Conservation (phyloP, 2,888 invertebrate genomes). For the Meandrusa payeni region DNA sequence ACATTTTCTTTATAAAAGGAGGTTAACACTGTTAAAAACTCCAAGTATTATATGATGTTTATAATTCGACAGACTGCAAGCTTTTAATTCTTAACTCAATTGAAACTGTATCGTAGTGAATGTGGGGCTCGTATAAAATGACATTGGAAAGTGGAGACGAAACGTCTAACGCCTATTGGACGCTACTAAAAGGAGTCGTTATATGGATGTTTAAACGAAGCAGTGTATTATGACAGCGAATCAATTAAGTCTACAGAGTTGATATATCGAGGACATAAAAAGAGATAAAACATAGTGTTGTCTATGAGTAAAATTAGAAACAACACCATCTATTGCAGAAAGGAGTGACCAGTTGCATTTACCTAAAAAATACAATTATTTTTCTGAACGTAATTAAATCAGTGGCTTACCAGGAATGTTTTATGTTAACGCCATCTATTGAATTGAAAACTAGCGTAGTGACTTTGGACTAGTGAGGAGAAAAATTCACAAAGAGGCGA, state of each 20-base stretch:
- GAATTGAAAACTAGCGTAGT: not conserved
- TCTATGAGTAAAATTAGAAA: too few relatives aligned
- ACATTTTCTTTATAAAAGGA: too few relatives aligned
- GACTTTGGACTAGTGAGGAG: slow-evolving; percentile 8
- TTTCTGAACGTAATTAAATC: too few relatives aligned
- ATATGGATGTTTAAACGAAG: slow-evolving; percentile 49
- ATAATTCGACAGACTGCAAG: slow-evolving; percentile 17
- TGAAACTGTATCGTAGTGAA: not conserved
- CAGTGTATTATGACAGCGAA: slow-evolving; percentile 48
- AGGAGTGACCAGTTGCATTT: too few relatives aligned
- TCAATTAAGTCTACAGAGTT: too few relatives aligned
- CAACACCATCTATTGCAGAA: too few relatives aligned
- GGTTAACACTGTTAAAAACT: too few relatives aligned
- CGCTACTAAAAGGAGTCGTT: slow-evolving; percentile 41
- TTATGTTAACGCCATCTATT: slow-evolving; percentile 27
- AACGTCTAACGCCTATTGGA: slow-evolving; percentile 29
- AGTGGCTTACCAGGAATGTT: too few relatives aligned
- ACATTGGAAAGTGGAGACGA: slow-evolving; percentile 19
- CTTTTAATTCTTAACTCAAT: not conserved
- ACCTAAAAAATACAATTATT: too few relatives aligned
- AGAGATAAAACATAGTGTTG: too few relatives aligned
- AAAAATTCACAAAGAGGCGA: slow-evolving; percentile 22
- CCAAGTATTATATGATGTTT: too few relatives aligned
- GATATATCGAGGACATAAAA: too few relatives aligned
- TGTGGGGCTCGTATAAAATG: slow-evolving; percentile 30